phyloP scores from a whole-genome alignment of 2,113 vertebrate genomes.

The Chamaea fasciata region DNA sequence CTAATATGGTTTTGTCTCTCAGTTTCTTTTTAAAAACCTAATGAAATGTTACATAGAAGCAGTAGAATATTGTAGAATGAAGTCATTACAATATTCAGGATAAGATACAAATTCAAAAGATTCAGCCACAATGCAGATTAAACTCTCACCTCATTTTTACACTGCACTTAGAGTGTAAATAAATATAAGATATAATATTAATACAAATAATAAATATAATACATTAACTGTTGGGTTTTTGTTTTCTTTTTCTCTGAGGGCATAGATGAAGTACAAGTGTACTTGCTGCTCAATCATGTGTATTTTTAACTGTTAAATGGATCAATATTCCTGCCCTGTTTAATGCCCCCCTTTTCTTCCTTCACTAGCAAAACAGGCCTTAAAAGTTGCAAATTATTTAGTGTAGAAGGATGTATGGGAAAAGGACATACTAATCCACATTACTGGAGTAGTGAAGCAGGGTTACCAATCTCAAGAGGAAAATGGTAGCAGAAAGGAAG shows the following conservation, averaged over 20 bases:
- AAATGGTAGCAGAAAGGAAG: not conserved
- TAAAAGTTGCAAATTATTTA: not conserved
- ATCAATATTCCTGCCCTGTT: not conserved
- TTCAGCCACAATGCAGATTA: not conserved
- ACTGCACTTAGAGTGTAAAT: not conserved
- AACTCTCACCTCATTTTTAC: not conserved
- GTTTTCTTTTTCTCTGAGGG: not conserved
- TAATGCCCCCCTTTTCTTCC: not conserved
- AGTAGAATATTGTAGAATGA: not conserved
- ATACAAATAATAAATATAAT: not conserved
- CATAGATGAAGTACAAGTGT: not conserved
- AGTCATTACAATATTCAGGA: not conserved
- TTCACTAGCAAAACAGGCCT: not conserved
- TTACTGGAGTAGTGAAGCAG: not conserved
- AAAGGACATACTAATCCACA: not conserved
- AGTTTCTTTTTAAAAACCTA: not conserved
- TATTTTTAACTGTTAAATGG: not conserved
- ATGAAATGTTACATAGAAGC: not conserved
- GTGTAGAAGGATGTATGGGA: not conserved
- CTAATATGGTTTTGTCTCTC: not conserved
- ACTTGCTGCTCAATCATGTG: not conserved
- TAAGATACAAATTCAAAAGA: not conserved
- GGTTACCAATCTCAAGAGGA: not conserved
- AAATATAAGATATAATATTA: not conserved
- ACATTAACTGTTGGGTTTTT: not conserved